Percentiles rank a stretch among this genome's conserved stretches.
These are phyloP conservation scores for Craseonycteris thonglongyai DNA, from an alignment of 2,113 vertebrate genomes.

Conservation along the genomic window DNA sequence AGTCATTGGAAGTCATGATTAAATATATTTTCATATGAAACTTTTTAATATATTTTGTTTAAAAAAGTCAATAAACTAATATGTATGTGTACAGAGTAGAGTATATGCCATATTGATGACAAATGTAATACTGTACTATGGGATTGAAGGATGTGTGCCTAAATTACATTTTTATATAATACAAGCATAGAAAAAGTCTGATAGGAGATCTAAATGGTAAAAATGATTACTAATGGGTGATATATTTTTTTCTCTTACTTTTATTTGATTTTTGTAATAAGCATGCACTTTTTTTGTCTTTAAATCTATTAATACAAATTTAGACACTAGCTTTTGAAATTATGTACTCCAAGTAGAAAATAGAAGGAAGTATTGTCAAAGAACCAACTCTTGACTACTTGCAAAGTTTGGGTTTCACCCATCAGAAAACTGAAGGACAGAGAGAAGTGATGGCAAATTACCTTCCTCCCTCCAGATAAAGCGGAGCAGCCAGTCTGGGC, in stretches of 20 bases:
- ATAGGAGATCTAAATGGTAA: neutral
- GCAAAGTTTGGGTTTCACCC: neutral
- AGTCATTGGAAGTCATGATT: neutral
- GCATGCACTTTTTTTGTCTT: neutral
- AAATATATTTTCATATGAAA: neutral
- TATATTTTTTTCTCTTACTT: neutral
- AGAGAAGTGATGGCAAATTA: neutral
- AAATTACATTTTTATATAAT: neutral
- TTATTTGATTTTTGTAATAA: neutral
- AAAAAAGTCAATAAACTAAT: neutral
- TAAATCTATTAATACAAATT: neutral
- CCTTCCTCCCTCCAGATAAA: neutral
- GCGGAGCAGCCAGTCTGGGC: neutral
- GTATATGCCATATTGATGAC: neutral
- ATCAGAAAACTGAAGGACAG: neutral
- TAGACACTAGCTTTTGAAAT: neutral
- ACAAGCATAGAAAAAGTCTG: neutral
- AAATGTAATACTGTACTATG: neutral
- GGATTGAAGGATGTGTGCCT: neutral
- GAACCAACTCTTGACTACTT: neutral
- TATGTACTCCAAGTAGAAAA: neutral
- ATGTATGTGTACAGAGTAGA: neutral
- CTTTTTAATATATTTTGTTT: neutral
- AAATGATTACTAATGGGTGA: neutral
- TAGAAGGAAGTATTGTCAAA: neutral